Evolutionary conservation across 2,797 vertebrate species (phyloP), one percentile per base, ranked within the genome.

Genomic region (Acanthurus tractus): DNA sequence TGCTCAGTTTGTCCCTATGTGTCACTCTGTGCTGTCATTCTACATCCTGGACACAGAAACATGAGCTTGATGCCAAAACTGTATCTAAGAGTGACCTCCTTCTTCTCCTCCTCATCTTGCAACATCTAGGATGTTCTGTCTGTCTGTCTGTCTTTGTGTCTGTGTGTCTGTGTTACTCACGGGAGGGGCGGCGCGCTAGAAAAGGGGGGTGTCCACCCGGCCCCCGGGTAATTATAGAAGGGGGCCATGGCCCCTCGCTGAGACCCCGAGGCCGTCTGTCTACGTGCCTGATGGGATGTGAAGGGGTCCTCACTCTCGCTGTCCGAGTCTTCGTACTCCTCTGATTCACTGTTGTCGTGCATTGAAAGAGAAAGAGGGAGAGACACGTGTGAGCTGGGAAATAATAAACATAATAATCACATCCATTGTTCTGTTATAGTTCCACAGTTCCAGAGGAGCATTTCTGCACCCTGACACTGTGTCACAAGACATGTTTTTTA

Each of bases 241-340:
- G 94, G 94, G 93, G 95, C 86, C 92, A 95, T 93, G 88, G 94
- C 95, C 94, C 95, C 95, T 89, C 94, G 94, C 92, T 96, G 95
- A 90, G 95, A 95, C 92, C 95, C 95, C 93, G 90, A 89, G 93
- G 95, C 83, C 93, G 93, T 94, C 95, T 91, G 95, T 95, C 95
- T 96, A 96, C 95, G 94, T 96, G 95, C 95, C 95, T 96, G 95
- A 95, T 96, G 95, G 85, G 95, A 95, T 85, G 95, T 96, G 94
- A 96, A 96, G 93, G 95, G 95, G 92, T 96, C 95, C 94, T 96
- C 95, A 86, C 95, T 96, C 93, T 96, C 95, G 74, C 95, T 96
- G 95, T 96, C 95, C 23, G 95, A 96, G 86, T 96, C 95, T 88
- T 96, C 95, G 12, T 96, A 96, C 46, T 96, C 95, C 65, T 96